Percentiles rank a stretch among this genome's conserved stretches.
Evolutionary conservation across 2,888 invertebrate species (phyloP).

Genomic region (Pelosia muscerda): DNA sequence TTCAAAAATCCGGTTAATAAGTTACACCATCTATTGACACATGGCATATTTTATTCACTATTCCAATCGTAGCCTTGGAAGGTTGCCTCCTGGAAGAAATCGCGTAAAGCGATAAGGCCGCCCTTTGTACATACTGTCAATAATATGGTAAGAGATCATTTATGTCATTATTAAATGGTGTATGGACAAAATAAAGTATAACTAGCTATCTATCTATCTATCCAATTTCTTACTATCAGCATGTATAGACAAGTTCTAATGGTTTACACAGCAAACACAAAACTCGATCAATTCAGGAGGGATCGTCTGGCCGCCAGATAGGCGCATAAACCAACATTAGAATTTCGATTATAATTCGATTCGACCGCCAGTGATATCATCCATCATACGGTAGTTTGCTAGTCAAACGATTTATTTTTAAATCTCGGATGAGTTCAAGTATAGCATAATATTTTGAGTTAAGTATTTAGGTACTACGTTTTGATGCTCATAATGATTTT

Average conservation of each 20-base stretch:
- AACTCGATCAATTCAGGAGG: constrained; percentile 65
- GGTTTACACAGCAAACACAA: constrained; percentile 43
- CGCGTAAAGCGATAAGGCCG: too few relatives aligned
- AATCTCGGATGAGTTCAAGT: not conserved
- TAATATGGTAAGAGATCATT: too few relatives aligned
- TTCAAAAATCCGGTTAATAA: too few relatives aligned
- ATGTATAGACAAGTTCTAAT: constrained; percentile 16
- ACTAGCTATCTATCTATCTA: too few relatives aligned
- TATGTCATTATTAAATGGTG: too few relatives aligned
- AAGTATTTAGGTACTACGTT: not conserved
- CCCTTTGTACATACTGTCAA: too few relatives aligned
- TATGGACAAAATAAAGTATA: too few relatives aligned
- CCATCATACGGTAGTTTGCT: constrained; percentile 66
- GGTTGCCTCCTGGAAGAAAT: too few relatives aligned
- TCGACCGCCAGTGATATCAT: constrained; percentile 64
- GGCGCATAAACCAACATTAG: constrained; percentile 70
- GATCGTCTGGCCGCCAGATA: constrained; percentile 61
- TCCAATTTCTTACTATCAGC: not conserved
- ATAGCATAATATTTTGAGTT: not conserved
- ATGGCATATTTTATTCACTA: too few relatives aligned
- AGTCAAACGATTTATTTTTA: constrained; percentile 48
- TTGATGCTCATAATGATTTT: not conserved
- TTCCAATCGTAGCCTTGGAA: too few relatives aligned
- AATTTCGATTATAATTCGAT: constrained; percentile 68
- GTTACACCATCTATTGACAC: too few relatives aligned